Base-by-base conservation (phyloP, 2,797 vertebrate genomes). In the Urophycis tenuis region DNA sequence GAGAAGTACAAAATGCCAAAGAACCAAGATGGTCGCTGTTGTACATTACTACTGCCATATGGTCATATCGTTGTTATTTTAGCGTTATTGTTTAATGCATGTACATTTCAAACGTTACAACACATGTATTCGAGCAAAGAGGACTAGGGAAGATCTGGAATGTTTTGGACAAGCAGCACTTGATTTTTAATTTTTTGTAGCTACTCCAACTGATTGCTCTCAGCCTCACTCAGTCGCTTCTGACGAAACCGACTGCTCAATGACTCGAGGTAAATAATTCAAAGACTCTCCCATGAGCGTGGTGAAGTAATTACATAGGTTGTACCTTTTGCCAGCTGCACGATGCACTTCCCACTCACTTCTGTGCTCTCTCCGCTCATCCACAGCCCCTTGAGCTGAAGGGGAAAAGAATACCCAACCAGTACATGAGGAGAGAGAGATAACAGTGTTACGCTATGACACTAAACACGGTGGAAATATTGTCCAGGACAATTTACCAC, bases 281-380 rank as follows among this genome's bases (percentile, higher is more conserved):
- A 67, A 25, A 67, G 60, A 67, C 12, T 11, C 25, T 29, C 25
- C n/a, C 9, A 67, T 29, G n/a, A 67, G 25, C 60, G 3, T 25
- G 29, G 60, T 6, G 49, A n/a, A 60, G 49, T 64, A 39, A 45
- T 22, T n/a, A n/a, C 14, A 22, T 10, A 35, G 72, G 72, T 35
- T 22, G 12, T 79, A 94, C 95, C 95, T 89, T 91, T 92, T 36
- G 94, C 94, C 84, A 96, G 84, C 53, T 87, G 91, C 76, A 94
- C 94, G 19, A 95, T 92, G 77, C 94, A 96, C 84, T 78, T 93
- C 64, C 95, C 94, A 69, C 93, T 95, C 86, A 94, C 17, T 86
- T 96, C 94, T 29, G 93, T 88, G 31, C 89, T 92, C 88, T 95
- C 95, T 32, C 89, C 93, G 0, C 76, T 78, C 15, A 39, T 75